A percentile compares a stretch with the other conserved stretches of the same genome.
These are phyloP conservation scores for Chinchilla lanigera DNA, from an alignment of 2,113 vertebrate species.

Conservation along the genomic window DNA sequence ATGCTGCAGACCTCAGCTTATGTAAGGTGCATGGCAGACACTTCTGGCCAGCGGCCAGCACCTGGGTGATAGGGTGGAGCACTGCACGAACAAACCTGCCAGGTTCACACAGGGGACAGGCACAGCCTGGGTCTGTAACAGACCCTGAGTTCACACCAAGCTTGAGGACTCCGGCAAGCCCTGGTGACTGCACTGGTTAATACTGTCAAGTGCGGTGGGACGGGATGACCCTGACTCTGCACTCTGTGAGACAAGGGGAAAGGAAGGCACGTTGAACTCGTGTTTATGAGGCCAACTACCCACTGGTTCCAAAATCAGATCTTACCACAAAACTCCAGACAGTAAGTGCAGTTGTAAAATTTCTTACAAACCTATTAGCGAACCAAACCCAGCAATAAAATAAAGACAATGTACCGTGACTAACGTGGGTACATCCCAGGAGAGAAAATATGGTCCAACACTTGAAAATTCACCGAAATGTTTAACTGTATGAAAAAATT, in stretches of 20 bases:
- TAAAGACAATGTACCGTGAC: not conserved
- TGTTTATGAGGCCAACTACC: not conserved
- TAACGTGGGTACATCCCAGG: not conserved
- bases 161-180: not conserved
- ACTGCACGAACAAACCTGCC: not conserved
- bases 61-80: not conserved
- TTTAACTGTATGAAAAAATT: not conserved
- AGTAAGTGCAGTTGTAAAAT: not conserved
- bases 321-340: not conserved
- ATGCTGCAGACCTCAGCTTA: not conserved
- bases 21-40: not conserved
- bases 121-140: too few species aligned
- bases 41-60: not conserved
- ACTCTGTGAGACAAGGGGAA: not conserved
- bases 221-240: fast-evolving
- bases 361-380: not conserved
- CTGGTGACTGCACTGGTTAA: not conserved
- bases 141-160: not conserved
- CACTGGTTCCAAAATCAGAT: not conserved
- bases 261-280: too few species aligned
- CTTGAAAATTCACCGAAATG: not conserved
- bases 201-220: not conserved
- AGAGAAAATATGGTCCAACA: not conserved
- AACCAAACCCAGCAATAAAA: not conserved
- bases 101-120: not conserved